These are phyloP conservation scores for Nephila pilipes DNA, from an alignment of 1,140 invertebrate species.

Conservation along the genomic window DNA sequence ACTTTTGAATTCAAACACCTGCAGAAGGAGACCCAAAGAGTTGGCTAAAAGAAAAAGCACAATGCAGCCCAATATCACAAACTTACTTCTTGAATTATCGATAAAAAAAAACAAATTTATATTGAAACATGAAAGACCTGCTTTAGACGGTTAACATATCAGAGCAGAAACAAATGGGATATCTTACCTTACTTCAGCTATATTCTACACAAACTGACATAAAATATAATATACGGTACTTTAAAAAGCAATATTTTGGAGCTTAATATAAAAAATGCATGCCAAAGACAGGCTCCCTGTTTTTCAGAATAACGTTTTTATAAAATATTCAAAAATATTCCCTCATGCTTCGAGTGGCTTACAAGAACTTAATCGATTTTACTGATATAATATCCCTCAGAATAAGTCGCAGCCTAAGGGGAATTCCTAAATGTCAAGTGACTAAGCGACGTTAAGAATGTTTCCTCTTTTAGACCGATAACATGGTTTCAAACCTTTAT, in stretches of 20 bases:
- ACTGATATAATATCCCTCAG: background rate
- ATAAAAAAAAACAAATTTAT: no score
- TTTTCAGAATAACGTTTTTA: background rate
- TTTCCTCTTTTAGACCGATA: background rate
- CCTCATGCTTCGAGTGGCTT: background rate
- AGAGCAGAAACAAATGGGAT: no score
- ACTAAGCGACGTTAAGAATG: background rate
- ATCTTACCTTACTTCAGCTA: no score
- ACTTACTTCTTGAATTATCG: no score
- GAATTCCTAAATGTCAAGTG: background rate
- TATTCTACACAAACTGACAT: no score
- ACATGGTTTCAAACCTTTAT: slow-evolving; percentile 6
- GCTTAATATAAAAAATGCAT: background rate
- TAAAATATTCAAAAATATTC: slow-evolving; percentile 22
- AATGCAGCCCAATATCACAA: no score
- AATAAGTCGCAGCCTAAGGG: background rate
- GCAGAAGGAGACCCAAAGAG: no score
- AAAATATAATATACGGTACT: background rate
- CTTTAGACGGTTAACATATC: no score
- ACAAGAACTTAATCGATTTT: slow-evolving; percentile 19
- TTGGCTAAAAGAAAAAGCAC: no score
- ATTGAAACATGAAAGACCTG: no score
- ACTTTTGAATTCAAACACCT: no score
- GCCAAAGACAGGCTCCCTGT: background rate
- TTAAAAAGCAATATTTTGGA: background rate